Base-by-base conservation (phyloP, 2,113 vertebrate species). In the Nerophis lumbriciformis region DNA sequence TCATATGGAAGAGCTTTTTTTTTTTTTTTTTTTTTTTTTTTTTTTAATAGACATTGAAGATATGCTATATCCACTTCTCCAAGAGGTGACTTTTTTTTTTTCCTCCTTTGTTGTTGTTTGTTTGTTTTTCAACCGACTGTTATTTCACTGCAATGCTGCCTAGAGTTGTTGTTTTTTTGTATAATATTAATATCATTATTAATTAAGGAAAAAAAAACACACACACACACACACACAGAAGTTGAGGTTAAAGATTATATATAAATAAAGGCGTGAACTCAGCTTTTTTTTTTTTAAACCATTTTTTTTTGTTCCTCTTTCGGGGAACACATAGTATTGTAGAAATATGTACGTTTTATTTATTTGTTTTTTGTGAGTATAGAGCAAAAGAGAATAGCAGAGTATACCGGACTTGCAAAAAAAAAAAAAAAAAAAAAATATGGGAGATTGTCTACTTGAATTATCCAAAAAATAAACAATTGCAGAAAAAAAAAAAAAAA, bases 301-400 rank as follows among this genome's bases (percentile, higher is more conserved):
- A n/a, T 1, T 28, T 28, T 3, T 28, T 28, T 3, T 28, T 28
- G 2, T 28, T 28, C 28, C 12, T 48, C 28, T 60, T 86, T 78
- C 28, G 16, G 39, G 90, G 90, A 92, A 92, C 91, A 89, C 85
- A 92, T 91, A 93, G 92, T 90, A 87, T 68, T 92, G 91, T 93
- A 93, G 93, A 91, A 90, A 92, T 88, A 84, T 94, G 91, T 93
- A 93, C 77, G 92, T 92, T 93, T 93, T 95, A 95, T 94, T 96
- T 96, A 95, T 95, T 95, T 28, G 28, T 94, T 93, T 93, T 93
- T 92, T 93, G 90, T 93, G 88, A 90, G 91, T 92, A 92, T 93
- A 94, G 91, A 85, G 79, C 84, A 83, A 88, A 89, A 88, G 85
- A 86, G 79, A 91, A 86, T 91, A 91, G 87, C 90, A 92, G 90